These are phyloP conservation scores for Vulpes vulpes DNA, from an alignment of 2,113 vertebrate species.

Conservation along the genomic window DNA sequence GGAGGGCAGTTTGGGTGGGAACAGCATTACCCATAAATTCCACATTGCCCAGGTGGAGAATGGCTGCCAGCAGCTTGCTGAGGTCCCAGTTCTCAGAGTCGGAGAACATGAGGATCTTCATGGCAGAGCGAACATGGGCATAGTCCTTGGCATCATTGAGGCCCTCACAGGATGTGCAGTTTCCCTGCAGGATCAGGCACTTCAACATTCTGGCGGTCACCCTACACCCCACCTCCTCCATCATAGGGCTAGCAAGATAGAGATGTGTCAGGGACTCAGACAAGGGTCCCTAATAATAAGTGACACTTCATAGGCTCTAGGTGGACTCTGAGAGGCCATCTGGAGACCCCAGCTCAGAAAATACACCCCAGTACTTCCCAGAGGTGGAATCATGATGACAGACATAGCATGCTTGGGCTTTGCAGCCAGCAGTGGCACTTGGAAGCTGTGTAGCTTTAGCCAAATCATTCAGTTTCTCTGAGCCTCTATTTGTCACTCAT, in stretches of 20 bases:
- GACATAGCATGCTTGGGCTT: background rate
- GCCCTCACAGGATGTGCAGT: constrained; percentile 93
- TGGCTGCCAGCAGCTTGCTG: constrained; percentile 94
- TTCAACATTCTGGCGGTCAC: background rate
- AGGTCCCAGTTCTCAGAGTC: constrained; percentile 95
- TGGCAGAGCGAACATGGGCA: constrained; percentile 93
- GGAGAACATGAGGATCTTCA: constrained; percentile 97
- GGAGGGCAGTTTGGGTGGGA: background rate
- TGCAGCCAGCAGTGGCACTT: background rate
- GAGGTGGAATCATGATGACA: background rate
- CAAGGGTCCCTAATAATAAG: background rate
- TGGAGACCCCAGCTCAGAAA: background rate
- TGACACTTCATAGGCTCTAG: background rate
- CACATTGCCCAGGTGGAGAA: constrained; percentile 96
- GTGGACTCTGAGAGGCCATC: background rate
- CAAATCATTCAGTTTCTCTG: background rate
- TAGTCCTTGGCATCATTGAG: constrained; percentile 93
- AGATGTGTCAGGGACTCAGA: background rate
- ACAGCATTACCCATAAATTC: constrained; percentile 91
- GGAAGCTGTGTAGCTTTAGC: background rate
- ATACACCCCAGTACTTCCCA: background rate
- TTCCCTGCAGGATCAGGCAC: constrained; percentile 87
- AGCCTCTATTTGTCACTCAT: background rate
- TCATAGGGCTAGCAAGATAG: background rate
- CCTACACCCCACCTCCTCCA: background rate